A percentile compares a stretch with the other conserved stretches of the same genome.
These are phyloP conservation scores for Lumbricus terrestris DNA, from an alignment of 2,888 invertebrate genomes.

Conservation along the genomic window DNA sequence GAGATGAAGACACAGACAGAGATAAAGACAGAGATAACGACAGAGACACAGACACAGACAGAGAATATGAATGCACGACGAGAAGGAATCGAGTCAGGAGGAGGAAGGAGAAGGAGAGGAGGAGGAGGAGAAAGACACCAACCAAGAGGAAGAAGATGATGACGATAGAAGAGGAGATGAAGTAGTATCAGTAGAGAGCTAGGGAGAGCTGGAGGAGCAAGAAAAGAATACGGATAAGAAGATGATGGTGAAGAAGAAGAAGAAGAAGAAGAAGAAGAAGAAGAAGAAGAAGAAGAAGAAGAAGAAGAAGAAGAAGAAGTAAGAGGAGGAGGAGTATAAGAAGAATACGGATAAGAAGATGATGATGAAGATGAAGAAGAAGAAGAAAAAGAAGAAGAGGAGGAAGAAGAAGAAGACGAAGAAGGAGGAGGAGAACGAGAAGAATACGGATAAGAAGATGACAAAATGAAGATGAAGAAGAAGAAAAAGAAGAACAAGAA, in stretches of 20 bases:
- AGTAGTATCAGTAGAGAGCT: too few relatives aligned
- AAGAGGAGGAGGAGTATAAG: too few relatives aligned
- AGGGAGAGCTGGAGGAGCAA: neutral
- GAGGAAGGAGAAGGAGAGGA: constrained; percentile 20
- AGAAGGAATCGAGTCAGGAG: constrained; percentile 10
- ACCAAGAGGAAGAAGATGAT: constrained; percentile 25
- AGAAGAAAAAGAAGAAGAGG: constrained; percentile 27
- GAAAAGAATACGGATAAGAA: neutral
- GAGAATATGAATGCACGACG: neutral
- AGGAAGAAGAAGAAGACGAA: neutral
- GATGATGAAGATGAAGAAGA: constrained; percentile 29
- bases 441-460: too few relatives aligned
- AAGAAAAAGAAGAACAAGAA: constrained; percentile 30
- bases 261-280: constrained; percentile 29
- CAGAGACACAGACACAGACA: neutral
- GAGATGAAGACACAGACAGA: neutral
- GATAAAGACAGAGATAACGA: neutral
- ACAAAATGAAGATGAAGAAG: constrained; percentile 30
- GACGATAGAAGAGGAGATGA: neutral
- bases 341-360: too few relatives aligned
- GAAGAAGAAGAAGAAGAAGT: constrained; percentile 29
- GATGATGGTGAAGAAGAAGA: constrained; percentile 30
- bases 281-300: constrained; percentile 27
- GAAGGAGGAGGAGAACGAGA: too few relatives aligned
- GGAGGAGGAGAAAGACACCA: constrained; percentile 24